Percentiles rank a stretch among this genome's conserved stretches.
Conservation (phyloP, 2,113 vertebrate species). For the Tenebrosternarchus preto region DNA sequence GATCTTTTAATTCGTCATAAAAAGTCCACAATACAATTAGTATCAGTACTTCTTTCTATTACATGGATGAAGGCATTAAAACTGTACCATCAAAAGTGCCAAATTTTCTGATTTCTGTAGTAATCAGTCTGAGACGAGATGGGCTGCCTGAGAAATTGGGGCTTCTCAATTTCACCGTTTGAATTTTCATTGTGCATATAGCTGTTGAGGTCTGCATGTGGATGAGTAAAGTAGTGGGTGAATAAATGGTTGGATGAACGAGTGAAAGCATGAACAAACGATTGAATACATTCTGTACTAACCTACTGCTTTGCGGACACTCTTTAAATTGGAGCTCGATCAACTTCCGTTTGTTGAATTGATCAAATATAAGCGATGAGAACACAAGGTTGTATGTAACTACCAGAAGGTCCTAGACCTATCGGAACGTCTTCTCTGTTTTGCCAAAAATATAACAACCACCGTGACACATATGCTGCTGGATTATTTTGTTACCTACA, state of each 20-base stretch:
- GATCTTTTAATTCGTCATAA: conserved; percentile 28
- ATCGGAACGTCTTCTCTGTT: neutral
- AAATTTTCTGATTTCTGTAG: conserved; percentile 3
- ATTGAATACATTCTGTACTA: conserved; percentile 37
- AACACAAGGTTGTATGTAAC: neutral
- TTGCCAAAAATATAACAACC: neutral
- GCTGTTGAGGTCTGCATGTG: neutral
- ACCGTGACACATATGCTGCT: neutral
- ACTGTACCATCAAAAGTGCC: conserved; percentile 1
- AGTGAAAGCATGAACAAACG: conserved; percentile 42
- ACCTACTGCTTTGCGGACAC: neutral
- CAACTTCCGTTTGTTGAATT: neutral
- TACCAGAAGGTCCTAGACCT: neutral
- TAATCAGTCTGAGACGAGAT: neutral
- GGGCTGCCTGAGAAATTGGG: neutral
- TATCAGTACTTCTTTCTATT: neutral
- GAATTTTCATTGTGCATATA: neutral
- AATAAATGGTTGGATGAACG: neutral
- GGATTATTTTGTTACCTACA: too few relatives aligned
- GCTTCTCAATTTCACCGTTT: neutral
- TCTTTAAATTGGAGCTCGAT: neutral
- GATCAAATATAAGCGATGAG: neutral
- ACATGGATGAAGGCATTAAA: neutral
- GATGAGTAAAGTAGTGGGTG: neutral
- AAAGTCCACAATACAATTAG: conserved; percentile 23